phyloP scores from a whole-genome alignment of 2,113 vertebrate species.

The Pygoscelis adeliae region DNA sequence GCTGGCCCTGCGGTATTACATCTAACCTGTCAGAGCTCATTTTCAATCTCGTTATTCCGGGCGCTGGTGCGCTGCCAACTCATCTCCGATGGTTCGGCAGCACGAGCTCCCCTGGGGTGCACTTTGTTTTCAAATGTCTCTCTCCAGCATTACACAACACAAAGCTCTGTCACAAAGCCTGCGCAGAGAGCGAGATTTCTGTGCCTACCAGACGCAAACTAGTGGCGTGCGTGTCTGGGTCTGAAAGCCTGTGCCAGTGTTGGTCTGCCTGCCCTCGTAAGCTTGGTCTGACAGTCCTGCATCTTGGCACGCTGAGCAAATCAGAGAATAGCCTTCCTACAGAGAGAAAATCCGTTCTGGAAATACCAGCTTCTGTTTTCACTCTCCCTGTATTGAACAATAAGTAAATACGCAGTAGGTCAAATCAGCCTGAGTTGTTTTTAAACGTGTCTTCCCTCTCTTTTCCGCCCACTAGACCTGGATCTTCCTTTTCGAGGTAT shows the following conservation, averaged over 20 bases:
- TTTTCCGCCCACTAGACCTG: neutral
- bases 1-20: neutral
- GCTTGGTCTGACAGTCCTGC: neutral
- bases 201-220: neutral
- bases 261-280: neutral
- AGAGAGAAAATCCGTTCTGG: neutral
- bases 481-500: neutral
- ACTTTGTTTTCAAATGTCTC: neutral
- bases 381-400: neutral
- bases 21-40: neutral
- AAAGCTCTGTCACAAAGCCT: neutral
- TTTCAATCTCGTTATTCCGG: neutral
- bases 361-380: neutral
- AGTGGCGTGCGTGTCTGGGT: neutral
- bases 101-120: neutral
- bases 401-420: neutral
- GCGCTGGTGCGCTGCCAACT: neutral
- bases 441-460: neutral
- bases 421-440: neutral
- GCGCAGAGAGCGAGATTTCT: neutral
- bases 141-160: neutral
- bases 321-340: neutral
- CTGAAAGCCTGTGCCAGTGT: rapidly evolving
- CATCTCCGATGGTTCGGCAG: neutral
- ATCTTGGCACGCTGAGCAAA: neutral